Conservation (phyloP, 2,113 vertebrate genomes). For the Erythrocebus patas region DNA sequence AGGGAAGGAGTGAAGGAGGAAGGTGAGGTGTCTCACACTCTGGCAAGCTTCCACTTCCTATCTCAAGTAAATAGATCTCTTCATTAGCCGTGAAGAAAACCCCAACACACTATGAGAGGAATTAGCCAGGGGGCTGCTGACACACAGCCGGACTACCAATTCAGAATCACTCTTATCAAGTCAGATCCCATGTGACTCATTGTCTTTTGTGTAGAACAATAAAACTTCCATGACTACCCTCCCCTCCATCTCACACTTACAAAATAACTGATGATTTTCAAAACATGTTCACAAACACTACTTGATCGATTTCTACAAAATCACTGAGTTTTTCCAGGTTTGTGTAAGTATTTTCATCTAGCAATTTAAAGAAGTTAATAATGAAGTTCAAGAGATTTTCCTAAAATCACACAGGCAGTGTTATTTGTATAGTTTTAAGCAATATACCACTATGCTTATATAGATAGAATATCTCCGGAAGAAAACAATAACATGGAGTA, state of each 20-base stretch:
- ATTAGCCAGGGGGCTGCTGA: background rate
- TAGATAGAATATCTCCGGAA: background rate
- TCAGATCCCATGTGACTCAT: background rate
- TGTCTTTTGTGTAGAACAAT: background rate
- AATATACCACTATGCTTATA: background rate
- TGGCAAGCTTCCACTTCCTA: constrained; percentile 39
- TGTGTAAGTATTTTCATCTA: background rate
- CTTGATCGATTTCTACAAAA: background rate
- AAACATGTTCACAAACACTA: background rate
- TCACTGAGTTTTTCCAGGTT: background rate
- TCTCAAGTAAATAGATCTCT: constrained; percentile 30
- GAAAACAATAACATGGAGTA: background rate
- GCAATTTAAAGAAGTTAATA: background rate
- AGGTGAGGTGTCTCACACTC: background rate
- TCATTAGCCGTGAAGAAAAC: constrained; percentile 28
- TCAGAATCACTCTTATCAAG: background rate
- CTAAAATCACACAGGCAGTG: background rate
- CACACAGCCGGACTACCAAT: background rate
- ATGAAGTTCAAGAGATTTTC: background rate
- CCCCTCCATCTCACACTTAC: background rate
- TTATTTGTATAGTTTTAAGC: background rate
- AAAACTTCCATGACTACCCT: background rate
- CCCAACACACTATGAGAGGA: background rate
- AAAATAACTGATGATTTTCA: background rate
- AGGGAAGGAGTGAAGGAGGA: background rate